Conservation (phyloP, 2,888 invertebrate species). For the Autographa pulchrina region DNA sequence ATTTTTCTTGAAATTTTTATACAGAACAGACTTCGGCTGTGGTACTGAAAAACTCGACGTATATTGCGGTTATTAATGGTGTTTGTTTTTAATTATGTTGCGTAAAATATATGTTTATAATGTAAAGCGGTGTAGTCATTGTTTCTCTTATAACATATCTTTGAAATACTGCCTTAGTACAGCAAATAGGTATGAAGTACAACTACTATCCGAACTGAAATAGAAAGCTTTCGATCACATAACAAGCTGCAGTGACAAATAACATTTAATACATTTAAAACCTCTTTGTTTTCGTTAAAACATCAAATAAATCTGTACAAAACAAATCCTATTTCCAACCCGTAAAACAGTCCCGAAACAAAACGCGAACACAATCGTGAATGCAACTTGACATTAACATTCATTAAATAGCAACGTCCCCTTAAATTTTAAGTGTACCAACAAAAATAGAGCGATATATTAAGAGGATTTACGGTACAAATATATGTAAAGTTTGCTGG, state of each 20-base stretch:
- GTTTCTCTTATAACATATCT: background rate
- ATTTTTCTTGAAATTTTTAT: constrained; percentile 72
- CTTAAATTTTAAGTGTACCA: constrained; percentile 85
- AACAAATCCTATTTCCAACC: constrained; percentile 53
- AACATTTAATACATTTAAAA: background rate
- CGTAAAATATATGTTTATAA: constrained; percentile 51
- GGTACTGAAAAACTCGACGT: constrained; percentile 58
- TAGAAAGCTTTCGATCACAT: background rate
- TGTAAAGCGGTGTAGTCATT: background rate
- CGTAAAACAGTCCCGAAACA: constrained; percentile 61
- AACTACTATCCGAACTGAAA: background rate
- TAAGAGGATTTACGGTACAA: constrained; percentile 89
- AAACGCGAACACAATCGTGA: constrained; percentile 79
- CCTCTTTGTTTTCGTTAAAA: constrained; percentile 12
- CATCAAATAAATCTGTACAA: constrained; percentile 39
- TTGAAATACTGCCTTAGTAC: background rate
- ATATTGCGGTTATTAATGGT: constrained; percentile 63
- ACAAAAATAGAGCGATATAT: constrained; percentile 89
- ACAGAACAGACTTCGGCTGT: constrained; percentile 58
- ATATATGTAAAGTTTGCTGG: constrained; percentile 89
- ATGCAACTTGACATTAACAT: constrained; percentile 85
- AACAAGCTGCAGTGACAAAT: background rate
- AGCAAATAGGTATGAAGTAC: background rate
- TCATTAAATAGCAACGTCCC: constrained; percentile 85
- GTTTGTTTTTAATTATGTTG: constrained; percentile 64